A percentile compares a stretch with the other conserved stretches of the same genome.
phyloP scores from a whole-genome alignment of 1,140 invertebrate genomes.

The Papilio dardanus region DNA sequence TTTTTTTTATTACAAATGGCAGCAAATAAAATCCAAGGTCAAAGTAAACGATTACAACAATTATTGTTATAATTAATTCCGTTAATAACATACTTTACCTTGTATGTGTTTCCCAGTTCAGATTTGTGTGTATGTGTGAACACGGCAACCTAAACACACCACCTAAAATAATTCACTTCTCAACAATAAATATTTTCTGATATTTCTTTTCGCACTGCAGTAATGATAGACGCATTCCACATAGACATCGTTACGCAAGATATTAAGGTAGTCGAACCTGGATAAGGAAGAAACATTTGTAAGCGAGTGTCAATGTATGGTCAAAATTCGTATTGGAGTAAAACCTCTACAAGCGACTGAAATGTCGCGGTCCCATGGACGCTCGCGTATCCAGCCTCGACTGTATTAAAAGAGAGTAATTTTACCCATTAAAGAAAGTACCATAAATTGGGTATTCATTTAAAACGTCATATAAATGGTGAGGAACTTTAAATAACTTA shows the following conservation, averaged over 20 bases:
- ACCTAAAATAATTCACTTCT: slow-evolving; percentile 42
- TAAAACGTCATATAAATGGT: background rate
- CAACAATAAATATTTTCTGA: slow-evolving; percentile 32
- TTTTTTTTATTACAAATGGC: slow-evolving; percentile 41
- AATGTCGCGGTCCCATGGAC: no score
- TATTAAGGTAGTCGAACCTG: background rate
- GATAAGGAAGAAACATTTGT: no score
- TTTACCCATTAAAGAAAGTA: background rate
- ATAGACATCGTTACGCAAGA: background rate
- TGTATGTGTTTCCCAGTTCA: slow-evolving; percentile 45
- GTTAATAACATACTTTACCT: slow-evolving; percentile 59
- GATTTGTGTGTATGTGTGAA: slow-evolving; percentile 35
- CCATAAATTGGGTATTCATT: background rate
- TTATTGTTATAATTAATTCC: slow-evolving; percentile 48
- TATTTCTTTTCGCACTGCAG: slow-evolving; percentile 37
- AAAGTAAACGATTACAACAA: slow-evolving; percentile 43
- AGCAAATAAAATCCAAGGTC: slow-evolving; percentile 43
- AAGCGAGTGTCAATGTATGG: no score
- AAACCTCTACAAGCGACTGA: no score
- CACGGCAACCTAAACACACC: slow-evolving; percentile 38
- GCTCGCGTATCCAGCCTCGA: no score
- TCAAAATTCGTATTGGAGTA: no score
- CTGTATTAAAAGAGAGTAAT: background rate
- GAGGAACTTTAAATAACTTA: background rate
- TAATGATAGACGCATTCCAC: background rate